Conservation (phyloP, 2,888 invertebrate species). For the Calameuta pallipes region DNA sequence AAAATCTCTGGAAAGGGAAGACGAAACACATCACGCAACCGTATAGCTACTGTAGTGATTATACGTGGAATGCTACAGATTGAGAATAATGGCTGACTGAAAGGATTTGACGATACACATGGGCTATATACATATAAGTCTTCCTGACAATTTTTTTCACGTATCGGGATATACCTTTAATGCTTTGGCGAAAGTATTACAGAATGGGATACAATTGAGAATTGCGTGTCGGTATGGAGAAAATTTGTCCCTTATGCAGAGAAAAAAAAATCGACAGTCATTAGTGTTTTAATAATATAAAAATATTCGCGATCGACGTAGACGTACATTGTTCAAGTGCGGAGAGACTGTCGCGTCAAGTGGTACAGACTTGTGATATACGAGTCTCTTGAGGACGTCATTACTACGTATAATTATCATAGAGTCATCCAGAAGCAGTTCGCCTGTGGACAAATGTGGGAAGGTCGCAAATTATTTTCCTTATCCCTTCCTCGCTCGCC, state of each 20-base stretch:
- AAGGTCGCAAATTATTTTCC: conserved; percentile 4
- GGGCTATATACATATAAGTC: not conserved
- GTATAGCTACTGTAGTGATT: not conserved
- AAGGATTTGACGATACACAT: not conserved
- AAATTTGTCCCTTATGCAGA: not conserved
- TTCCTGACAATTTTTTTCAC: not conserved
- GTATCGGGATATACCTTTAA: not conserved
- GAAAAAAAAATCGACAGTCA: conserved; percentile 29
- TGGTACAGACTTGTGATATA: conserved; percentile 18
- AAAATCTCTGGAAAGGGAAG: conserved; percentile 7
- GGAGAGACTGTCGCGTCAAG: conserved; percentile 31
- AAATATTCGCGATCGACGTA: conserved; percentile 18
- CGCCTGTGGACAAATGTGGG: not conserved
- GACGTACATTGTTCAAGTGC: conserved; percentile 21
- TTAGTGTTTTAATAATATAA: conserved; percentile 45
- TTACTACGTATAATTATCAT: conserved; percentile 41
- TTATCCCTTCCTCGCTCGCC: not conserved
- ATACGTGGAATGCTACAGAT: not conserved
- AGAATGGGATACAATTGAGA: not conserved
- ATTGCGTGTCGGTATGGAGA: not conserved
- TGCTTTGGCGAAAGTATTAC: not conserved
- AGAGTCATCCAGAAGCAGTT: conserved; percentile 13
- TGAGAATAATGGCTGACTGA: not conserved
- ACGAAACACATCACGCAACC: conserved; percentile 12
- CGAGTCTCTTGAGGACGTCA: conserved; percentile 34